A percentile compares a stretch with the other conserved stretches of the same genome.
These are phyloP conservation scores for Manacus vitellinus DNA, from an alignment of 2,113 vertebrate species.

Conservation along the genomic window DNA sequence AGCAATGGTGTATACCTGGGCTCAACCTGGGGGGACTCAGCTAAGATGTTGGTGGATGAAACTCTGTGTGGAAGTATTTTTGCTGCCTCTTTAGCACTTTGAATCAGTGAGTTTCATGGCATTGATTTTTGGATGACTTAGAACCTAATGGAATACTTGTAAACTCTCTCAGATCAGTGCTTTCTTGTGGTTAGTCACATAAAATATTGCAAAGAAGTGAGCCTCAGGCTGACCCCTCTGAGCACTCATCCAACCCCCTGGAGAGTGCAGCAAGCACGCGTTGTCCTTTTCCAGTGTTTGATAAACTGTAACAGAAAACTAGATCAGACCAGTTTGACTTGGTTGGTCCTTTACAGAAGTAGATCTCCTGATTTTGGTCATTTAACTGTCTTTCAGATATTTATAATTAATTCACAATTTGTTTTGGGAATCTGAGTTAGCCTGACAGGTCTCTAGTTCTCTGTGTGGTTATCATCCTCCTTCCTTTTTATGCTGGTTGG, in stretches of 20 bases:
- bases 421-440: not conserved
- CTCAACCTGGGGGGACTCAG: not conserved
- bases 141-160: not conserved
- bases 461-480: not conserved
- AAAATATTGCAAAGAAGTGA: not conserved
- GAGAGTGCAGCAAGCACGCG: not conserved
- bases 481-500: not conserved
- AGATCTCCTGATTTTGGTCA: not conserved
- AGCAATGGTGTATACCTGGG: not conserved
- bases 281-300: not conserved
- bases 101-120: not conserved
- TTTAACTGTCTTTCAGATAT: not conserved
- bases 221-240: not conserved
- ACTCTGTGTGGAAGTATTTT: not conserved
- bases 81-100: not conserved
- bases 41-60: not conserved
- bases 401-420: not conserved
- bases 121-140: not conserved
- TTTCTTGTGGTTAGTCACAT: not conserved
- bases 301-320: not conserved
- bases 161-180: not conserved
- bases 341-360: not conserved
- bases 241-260: not conserved
- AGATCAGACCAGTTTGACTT: not conserved
- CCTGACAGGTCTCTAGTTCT: not conserved